Evolutionary conservation across 2,888 invertebrate species (phyloP).

Genomic region (Thera britannica): DNA sequence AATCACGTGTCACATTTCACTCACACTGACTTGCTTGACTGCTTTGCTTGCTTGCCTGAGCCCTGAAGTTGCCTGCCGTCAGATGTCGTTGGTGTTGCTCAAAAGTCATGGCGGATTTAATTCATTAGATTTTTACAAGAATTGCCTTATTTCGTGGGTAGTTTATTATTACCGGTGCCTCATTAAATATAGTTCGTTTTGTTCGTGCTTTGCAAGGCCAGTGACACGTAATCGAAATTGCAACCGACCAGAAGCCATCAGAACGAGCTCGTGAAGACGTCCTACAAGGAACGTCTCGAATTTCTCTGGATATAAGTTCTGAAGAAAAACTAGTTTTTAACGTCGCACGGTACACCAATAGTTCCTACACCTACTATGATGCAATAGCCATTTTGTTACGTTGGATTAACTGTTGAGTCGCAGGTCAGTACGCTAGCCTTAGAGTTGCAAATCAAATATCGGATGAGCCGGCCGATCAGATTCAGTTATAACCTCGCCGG

Average conservation of each 20-base stretch:
- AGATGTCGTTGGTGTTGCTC: conserved; percentile 79
- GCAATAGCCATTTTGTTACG: conserved; percentile 66
- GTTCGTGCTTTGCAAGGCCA: conserved; percentile 67
- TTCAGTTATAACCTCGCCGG: conserved; percentile 46
- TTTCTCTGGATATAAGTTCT: conserved; percentile 72
- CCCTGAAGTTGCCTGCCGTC: conserved; percentile 48
- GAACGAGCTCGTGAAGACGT: conserved; percentile 58
- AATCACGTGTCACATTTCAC: conserved; percentile 77
- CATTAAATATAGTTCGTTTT: conserved; percentile 69
- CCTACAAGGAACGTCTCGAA: conserved; percentile 73
- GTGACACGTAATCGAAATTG: conserved; percentile 63
- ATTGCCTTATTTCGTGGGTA: conserved; percentile 80
- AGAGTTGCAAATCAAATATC: conserved; percentile 39
- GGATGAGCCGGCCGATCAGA: conserved; percentile 45
- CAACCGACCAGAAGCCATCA: conserved; percentile 58
- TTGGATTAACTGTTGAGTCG: conserved; percentile 58
- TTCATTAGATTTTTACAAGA: conserved; percentile 73
- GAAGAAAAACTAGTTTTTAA: conserved; percentile 67
- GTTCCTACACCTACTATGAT: conserved; percentile 73
- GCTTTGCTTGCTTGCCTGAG: no score
- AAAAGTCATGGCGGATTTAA: conserved; percentile 82
- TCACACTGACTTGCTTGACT: conserved; percentile 19
- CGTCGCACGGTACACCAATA: conserved; percentile 63
- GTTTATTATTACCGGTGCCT: conserved; percentile 73
- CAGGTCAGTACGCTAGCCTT: conserved; percentile 62